These are phyloP conservation scores for Cassiopea xamachana DNA, from an alignment of 30 jellyfish, hydroid and myxozoan species.

Conservation along the genomic window DNA sequence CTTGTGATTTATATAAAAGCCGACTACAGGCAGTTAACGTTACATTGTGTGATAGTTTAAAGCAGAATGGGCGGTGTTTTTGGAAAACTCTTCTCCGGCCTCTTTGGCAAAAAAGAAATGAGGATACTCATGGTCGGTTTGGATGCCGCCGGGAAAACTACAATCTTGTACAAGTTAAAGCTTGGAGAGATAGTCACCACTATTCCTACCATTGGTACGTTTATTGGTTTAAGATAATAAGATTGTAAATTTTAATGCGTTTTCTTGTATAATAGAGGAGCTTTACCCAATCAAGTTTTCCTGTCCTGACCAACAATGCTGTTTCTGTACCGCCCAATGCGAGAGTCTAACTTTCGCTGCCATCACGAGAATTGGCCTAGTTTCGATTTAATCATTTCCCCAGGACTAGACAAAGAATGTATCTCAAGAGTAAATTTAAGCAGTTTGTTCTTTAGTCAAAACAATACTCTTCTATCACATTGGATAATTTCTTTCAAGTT, in stretches of 20 bases:
- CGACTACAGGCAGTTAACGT: neutral
- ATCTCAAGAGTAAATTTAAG: neutral
- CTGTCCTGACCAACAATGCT: neutral
- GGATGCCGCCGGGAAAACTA: slow-evolving; percentile 99
- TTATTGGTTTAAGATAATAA: neutral
- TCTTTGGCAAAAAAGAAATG: slow-evolving; percentile 95
- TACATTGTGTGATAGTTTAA: neutral
- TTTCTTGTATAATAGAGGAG: neutral
- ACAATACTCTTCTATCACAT: too few species aligned
- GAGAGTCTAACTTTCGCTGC: neutral
- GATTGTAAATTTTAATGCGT: neutral
- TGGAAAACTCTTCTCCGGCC: slow-evolving; percentile 52
- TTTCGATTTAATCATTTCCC: neutral
- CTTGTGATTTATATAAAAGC: neutral
- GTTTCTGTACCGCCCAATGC: neutral
- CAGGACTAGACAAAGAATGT: neutral
- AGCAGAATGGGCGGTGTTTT: slow-evolving; percentile 65
- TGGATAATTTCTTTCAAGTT: too few species aligned
- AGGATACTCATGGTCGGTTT: slow-evolving; percentile 97
- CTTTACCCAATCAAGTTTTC: neutral
- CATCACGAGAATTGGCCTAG: neutral
- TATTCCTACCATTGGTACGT: slow-evolving; percentile 98
- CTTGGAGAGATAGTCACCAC: slow-evolving; percentile 98
- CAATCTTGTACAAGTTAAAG: slow-evolving; percentile 94
- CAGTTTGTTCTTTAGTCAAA: too few species aligned